Conservation (phyloP, 2,113 vertebrate genomes). For the Turnix velox region DNA sequence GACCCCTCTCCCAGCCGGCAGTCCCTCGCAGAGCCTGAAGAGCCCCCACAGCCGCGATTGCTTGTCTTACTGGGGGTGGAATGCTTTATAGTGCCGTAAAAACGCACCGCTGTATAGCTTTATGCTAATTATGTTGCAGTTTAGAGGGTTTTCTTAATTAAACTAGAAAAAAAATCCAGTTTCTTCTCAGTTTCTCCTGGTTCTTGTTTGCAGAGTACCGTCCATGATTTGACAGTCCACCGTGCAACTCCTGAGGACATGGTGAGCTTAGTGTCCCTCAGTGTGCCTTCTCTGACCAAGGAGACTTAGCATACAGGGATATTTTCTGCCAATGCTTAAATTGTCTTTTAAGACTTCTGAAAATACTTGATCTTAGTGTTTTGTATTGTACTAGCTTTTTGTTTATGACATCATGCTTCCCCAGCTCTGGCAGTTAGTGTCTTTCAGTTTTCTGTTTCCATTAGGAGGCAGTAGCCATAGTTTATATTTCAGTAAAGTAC, state of each 20-base stretch:
- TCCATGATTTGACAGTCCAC: conserved; percentile 85
- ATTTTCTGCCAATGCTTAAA: neutral
- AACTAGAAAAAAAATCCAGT: neutral
- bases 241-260: conserved; percentile 85
- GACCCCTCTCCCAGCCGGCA: neutral
- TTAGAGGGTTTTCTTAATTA: neutral
- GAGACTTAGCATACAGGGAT: fast-evolving
- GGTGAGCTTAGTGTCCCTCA: conserved; percentile 68
- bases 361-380: neutral
- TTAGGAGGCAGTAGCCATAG: neutral
- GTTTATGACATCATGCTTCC: neutral
- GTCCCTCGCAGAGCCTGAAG: fast-evolving
- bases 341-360: neutral
- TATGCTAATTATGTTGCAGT: fast-evolving
- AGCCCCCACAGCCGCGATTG: fast-evolving
- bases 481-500: neutral
- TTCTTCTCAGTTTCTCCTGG: neutral
- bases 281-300: neutral
- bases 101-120: fast-evolving
- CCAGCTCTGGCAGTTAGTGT: neutral
- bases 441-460: neutral
- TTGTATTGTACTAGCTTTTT: neutral
- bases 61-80: fast-evolving
- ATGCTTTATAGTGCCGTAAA: fast-evolving
- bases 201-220: conserved; percentile 77